Conservation (phyloP, 1,140 invertebrate species). For the Himalopsyche phryganea region DNA sequence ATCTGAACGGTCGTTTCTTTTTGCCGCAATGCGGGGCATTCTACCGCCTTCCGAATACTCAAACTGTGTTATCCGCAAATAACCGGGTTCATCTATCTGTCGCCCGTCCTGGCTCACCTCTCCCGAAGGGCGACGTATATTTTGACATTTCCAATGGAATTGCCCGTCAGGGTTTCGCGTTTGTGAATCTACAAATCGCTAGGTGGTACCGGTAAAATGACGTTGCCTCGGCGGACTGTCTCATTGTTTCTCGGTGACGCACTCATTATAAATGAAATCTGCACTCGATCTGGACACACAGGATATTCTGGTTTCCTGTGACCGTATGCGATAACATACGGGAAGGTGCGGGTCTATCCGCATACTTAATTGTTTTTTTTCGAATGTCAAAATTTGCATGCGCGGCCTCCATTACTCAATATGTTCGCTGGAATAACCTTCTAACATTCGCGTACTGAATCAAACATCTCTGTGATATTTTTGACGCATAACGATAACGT, state of each 20-base stretch:
- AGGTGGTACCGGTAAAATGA: constrained; percentile 45
- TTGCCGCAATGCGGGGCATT: constrained; percentile 50
- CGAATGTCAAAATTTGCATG: constrained; percentile 15
- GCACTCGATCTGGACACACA: no score
- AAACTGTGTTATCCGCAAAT: constrained; percentile 22
- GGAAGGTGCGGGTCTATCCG: not conserved
- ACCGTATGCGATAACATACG: no score
- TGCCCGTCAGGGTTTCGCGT: constrained; percentile 9
- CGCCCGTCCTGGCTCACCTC: constrained; percentile 8
- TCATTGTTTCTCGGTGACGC: constrained; percentile 18
- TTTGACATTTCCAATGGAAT: constrained; percentile 27
- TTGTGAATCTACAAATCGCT: constrained; percentile 29
- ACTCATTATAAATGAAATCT: constrained; percentile 21
- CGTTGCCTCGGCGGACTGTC: constrained; percentile 33
- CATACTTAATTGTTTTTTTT: not conserved
- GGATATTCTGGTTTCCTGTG: no score
- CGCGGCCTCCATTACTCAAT: constrained; percentile 11
- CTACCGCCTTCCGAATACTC: constrained; percentile 16
- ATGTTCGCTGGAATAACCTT: not conserved
- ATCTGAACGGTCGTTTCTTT: constrained; percentile 50
- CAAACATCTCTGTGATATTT: no score
- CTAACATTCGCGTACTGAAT: not conserved
- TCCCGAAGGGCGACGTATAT: constrained; percentile 14
- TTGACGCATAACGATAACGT: no score
- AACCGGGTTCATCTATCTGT: constrained; percentile 16